Evolutionary conservation across 2,888 invertebrate species (phyloP), one percentile per base, ranked within the genome.

Genomic region (Frankliniella intonsa): DNA sequence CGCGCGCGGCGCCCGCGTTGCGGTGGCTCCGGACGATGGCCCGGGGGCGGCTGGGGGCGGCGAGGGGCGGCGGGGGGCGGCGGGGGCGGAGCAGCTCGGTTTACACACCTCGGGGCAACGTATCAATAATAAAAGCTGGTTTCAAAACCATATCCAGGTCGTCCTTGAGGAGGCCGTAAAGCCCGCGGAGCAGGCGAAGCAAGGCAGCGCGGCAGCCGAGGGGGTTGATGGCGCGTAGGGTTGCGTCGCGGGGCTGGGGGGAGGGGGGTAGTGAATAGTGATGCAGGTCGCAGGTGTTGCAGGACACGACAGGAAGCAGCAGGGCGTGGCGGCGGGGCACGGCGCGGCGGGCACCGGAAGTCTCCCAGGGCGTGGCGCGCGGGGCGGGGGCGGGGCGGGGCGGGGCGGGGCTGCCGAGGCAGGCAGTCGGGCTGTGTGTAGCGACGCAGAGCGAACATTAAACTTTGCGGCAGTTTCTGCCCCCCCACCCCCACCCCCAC

Each of bases 361-460:
- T 38, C 38, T 38, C 38, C 38, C 38, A 38, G 69, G 55, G 55
- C 55, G 55, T 55, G 55, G 55, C 69, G 69, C 0, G 69, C 69
- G 69, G 19, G 22, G 69, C 22, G 69, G n/a, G 8, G 9, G 69
- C 69, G 17, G 55, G 12, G 51, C 51, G 12, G 51, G 51, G 9
- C 51, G 51, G 51, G 12, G 55, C 55, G 55, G 19, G 14, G n/a
- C 12, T 55, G 55, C n/a, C 62, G 7, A 7, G 62, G 62, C 62
- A n/a, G 62, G 62, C 14, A n/a, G 62, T 62, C 19, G 55, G 2
- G 55, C 14, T 5, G 22, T 25, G 25, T 76, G 69, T 22, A 25
- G 69, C 69, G 69, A 25, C 69, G 69, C 69, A 76, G 69, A 76
- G 69, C 69, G 69, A 76, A 25, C 69, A 76, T 76, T 76, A 76